Evolutionary conservation across 2,888 invertebrate species (phyloP), one percentile per base, ranked within the genome.

Genomic region (Tillus elongatus): DNA sequence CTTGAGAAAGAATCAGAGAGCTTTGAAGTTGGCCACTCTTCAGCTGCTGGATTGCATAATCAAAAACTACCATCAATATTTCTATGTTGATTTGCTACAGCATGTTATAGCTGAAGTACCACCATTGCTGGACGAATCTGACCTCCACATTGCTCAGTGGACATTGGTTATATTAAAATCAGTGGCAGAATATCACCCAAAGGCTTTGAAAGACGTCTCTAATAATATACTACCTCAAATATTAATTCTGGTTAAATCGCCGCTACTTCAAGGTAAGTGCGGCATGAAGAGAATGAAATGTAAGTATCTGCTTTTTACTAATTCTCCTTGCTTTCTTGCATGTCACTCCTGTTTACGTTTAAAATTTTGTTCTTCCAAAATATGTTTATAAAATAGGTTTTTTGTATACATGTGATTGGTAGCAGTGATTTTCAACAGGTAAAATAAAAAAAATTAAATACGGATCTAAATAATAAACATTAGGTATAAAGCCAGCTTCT

Each of bases 71-170:
- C 83, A 86, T 26, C 59, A 64, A 39, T 63, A 60, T 41, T 65
- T 74, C 36, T 67, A 74, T 37, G 75, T 83, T 13, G 79, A 82
- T 50, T 71, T 92, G 46, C 67, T 93, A 35, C 69, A 70, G 44
- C 60, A 79, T 71, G 84, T 92, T 32, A 79, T 93, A 55, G 73
- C 79, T 37, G 96, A 97, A 67, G 74, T 96, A 53, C 91, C 93
- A 6, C 82, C 90, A 8, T 70, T 98, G 35, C 75, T 98, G 46
- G 87, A 82, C 54, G 98, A 98, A 67, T 77, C 86, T 29, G 98
- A 98, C 70, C 72, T 99, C 44, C 95, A 97, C 66, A 92, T 98
- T 51, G 92, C 96, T 32, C 96, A 96, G 69, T 76, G 88, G 54
- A 88, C 90, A 13, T 71, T 93, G 41, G 77, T 81, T 36, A 70